Evolutionary conservation across 2,797 vertebrate species (phyloP).

Genomic region (Scleropages formosus): DNA sequence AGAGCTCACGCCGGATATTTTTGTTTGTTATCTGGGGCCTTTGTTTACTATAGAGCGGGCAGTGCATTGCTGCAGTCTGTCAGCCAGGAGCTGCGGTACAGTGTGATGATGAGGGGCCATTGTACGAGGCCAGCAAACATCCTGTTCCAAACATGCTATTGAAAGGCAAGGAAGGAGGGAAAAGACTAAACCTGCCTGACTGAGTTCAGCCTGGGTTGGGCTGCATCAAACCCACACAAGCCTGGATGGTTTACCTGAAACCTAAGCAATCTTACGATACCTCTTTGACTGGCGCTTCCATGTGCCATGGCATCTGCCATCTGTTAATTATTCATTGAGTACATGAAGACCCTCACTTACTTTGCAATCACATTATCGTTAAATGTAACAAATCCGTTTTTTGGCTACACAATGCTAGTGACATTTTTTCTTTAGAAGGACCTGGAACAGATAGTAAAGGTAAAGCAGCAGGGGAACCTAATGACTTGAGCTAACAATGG

Average conservation of each 20-base stretch:
- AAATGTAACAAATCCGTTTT: too few species aligned
- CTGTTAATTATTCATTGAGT: too few species aligned
- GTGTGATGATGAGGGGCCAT: background rate
- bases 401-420: too few species aligned
- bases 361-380: too few species aligned
- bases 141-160: constrained; percentile 37
- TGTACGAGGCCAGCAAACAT: constrained; percentile 19
- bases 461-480: background rate
- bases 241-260: background rate
- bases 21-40: constrained; percentile 39
- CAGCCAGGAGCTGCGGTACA: background rate
- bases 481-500: background rate
- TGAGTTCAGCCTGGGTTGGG: background rate
- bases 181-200: background rate
- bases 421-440: too few species aligned
- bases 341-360: too few species aligned
- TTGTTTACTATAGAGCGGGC: constrained; percentile 40
- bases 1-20: constrained; percentile 40
- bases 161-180: constrained; percentile 24
- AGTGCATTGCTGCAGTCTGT: constrained; percentile 23
- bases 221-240: background rate
- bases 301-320: too few species aligned
- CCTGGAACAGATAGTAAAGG: too few species aligned
- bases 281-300: too few species aligned
- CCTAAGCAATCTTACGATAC: too few species aligned